Evolutionary conservation across 2,888 invertebrate genomes (phyloP).

Genomic region (Ernsta delagoae): DNA sequence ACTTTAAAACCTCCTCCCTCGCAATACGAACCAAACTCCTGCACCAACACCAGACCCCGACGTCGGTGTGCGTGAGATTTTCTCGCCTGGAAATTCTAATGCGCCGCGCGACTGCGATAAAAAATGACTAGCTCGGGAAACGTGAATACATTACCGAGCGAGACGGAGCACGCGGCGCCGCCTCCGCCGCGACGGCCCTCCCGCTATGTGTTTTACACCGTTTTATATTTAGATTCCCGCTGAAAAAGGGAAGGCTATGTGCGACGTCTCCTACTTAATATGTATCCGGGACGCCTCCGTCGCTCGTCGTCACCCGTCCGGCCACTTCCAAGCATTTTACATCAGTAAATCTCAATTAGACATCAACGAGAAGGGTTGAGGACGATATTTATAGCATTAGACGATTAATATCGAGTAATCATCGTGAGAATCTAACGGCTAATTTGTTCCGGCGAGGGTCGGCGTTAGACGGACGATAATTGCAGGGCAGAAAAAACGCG

Average conservation of each 20-base stretch:
- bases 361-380: constrained; percentile 35
- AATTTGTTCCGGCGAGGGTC: constrained; percentile 60
- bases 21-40: constrained; percentile 42
- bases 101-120: constrained; percentile 83
- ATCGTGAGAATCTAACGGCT: constrained; percentile 60
- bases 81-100: constrained; percentile 84
- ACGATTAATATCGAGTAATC: constrained; percentile 36
- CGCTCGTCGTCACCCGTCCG: background rate
- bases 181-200: constrained; percentile 49
- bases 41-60: constrained; percentile 22
- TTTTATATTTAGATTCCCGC: constrained; percentile 71
- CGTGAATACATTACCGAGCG: constrained; percentile 77
- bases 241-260: constrained; percentile 67
- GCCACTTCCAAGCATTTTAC: constrained; percentile 1
- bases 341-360: constrained; percentile 33
- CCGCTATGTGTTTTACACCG: constrained; percentile 66
- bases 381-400: constrained; percentile 25
- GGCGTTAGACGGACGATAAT: constrained; percentile 60
- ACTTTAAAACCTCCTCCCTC: constrained; percentile 25
- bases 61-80: constrained; percentile 75
- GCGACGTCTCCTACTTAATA: constrained; percentile 60
- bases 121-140: constrained; percentile 81
- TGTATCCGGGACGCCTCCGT: constrained; percentile 50
- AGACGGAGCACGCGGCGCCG: constrained; percentile 60
- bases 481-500: constrained; percentile 52